Conservation (phyloP, 2,888 invertebrate species). For the Tetheella fluctuosa region DNA sequence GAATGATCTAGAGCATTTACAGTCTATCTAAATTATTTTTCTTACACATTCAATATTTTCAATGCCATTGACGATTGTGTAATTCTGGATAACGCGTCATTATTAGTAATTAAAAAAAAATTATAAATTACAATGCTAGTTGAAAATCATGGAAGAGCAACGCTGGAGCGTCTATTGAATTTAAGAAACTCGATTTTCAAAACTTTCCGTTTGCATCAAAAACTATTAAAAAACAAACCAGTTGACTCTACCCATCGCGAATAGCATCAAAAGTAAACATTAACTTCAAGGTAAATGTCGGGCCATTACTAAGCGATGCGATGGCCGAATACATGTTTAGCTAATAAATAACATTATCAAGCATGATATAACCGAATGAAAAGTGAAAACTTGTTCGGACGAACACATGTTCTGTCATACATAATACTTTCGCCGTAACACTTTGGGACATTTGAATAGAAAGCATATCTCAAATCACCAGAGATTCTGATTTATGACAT, state of each 20-base stretch:
- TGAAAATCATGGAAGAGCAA: not conserved
- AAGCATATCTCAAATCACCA: constrained; percentile 39
- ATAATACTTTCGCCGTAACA: constrained; percentile 65
- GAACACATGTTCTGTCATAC: constrained; percentile 26
- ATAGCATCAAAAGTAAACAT: constrained; percentile 9
- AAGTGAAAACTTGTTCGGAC: constrained; percentile 63
- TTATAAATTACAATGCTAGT: too few species aligned
- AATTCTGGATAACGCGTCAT: too few species aligned
- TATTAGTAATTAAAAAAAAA: too few species aligned
- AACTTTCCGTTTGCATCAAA: constrained; percentile 2
- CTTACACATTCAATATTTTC: not conserved
- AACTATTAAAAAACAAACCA: not conserved
- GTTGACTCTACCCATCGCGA: not conserved
- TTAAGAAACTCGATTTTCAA: not conserved
- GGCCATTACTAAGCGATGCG: constrained; percentile 6
- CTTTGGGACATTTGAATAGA: constrained; percentile 71
- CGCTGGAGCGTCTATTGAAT: not conserved
- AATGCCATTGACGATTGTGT: not conserved
- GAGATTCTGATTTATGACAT: constrained; percentile 8
- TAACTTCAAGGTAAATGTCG: constrained; percentile 12
- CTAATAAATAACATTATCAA: constrained; percentile 41
- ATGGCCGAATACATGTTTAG: constrained; percentile 11
- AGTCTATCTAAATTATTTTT: not conserved
- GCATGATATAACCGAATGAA: constrained; percentile 50
- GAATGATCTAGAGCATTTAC: not conserved